Base-by-base conservation (phyloP, 2,888 invertebrate genomes). In the Altica lythri region DNA sequence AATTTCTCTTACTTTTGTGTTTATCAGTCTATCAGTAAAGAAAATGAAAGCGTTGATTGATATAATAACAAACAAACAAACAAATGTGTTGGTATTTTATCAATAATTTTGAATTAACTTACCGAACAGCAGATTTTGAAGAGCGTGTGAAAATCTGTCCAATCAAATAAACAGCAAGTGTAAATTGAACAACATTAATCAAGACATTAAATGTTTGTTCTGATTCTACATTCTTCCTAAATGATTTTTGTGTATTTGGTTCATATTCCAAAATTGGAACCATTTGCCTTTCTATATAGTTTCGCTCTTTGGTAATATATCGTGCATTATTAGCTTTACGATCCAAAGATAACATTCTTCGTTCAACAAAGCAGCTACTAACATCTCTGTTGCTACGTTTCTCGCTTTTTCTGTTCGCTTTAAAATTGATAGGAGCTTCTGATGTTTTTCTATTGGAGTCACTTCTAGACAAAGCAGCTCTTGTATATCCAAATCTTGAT, bases 391-490 rank as follows among this genome's bases (percentile, higher is more conserved):
- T n/a, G n/a, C n/a, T n/a, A n/a, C n/a, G n/a, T 12, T 27, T 22
- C 38, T 40, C 17, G 22, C 8, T n/a, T 4, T 35, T 16, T 16
- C 29, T 27, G 10, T 4, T 6, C 9, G 14, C 19, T 32, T 34
- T 32, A 6, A 32, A 34, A 45, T 53, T 48, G 35, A 32, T 50
- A 18, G 17, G 51, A 30, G 49, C 53, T 8, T 56, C 18, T 51
- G 29, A n/a, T 19, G 30, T 29, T 43, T 44, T 50, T 25, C 55
- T 59, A 54, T 48, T 25, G 56, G 59, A 59, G 59, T 59, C 59
- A 48, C 53, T 59, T 51, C 51, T 51, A 56, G 56, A 50, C 48
- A 42, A 37, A 43, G 8, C 16, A 4, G 37, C 53, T 32, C 48
- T 43, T 12, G 17, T n/a, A n/a, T n/a, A n/a, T n/a, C n/a, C n/a